These are phyloP conservation scores for Lithobius niger DNA, from an alignment of 1,140 invertebrate genomes.

Conservation along the genomic window DNA sequence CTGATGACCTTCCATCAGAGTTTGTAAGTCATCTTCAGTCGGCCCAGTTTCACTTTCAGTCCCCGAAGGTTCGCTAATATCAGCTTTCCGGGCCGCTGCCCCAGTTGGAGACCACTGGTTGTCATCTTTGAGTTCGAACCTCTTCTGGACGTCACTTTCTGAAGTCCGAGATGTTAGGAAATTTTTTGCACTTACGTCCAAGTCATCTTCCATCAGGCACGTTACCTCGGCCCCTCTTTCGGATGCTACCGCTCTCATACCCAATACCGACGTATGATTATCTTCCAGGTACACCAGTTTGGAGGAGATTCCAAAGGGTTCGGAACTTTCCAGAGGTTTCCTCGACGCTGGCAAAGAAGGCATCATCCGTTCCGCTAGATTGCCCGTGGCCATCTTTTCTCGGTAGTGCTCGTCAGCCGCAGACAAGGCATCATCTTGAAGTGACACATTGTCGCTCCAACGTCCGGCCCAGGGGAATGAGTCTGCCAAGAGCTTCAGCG, in stretches of 20 bases:
- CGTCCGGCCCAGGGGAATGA: constrained; percentile 46
- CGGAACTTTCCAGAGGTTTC: background rate
- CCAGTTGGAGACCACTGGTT: no score
- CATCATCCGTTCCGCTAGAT: constrained; percentile 31
- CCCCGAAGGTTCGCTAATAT: background rate
- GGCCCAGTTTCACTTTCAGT: constrained; percentile 8
- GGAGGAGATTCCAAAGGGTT: constrained; percentile 30
- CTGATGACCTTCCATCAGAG: no score
- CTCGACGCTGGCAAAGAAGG: background rate
- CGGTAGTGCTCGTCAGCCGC: constrained; percentile 13
- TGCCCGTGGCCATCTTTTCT: constrained; percentile 29
- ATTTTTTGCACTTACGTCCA: no score
- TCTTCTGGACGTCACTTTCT: no score
- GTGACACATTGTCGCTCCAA: background rate
- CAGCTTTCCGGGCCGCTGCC: constrained; percentile 6
- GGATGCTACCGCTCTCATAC: constrained; percentile 54
- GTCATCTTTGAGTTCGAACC: no score
- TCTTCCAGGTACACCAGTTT: constrained; percentile 70
- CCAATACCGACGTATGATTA: constrained; percentile 89
- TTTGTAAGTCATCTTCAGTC: background rate
- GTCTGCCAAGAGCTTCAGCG: constrained; percentile 70
- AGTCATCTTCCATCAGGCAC: constrained; percentile 22
- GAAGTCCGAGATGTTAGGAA: no score
- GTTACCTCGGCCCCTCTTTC: constrained; percentile 17
- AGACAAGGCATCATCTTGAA: background rate